These are phyloP conservation scores for Camponotus floridanus DNA, from an alignment of 1,140 invertebrate species.

Conservation along the genomic window DNA sequence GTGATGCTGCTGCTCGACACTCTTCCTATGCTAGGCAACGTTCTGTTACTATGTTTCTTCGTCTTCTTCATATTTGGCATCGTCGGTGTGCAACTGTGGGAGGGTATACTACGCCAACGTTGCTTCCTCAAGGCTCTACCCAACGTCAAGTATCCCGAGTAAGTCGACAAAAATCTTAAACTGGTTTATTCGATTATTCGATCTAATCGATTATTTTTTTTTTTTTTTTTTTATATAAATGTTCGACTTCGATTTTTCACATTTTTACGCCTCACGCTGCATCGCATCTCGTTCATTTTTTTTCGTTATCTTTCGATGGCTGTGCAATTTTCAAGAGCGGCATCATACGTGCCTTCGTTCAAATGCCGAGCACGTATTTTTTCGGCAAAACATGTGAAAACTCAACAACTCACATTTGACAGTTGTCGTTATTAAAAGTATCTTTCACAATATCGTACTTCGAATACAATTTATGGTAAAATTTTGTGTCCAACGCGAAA, in stretches of 20 bases:
- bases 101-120: conserved; percentile 97
- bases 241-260: conserved; percentile 32
- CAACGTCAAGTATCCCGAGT: conserved; percentile 91
- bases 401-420: not conserved
- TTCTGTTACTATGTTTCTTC: conserved; percentile 99
- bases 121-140: conserved; percentile 93
- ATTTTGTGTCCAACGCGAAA: not conserved
- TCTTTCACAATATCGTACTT: not conserved
- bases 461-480: not conserved
- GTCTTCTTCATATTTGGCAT: conserved; percentile 99
- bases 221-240: conserved; percentile 25
- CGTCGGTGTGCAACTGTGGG: conserved; percentile 99
- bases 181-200: not conserved
- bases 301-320: conserved; percentile 40
- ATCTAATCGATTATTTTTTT: not conserved
- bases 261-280: conserved; percentile 58
- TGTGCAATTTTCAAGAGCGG: conserved; percentile 21
- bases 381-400: not conserved
- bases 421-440: not conserved
- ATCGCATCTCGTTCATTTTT: conserved; percentile 51
- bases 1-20: conserved; percentile 99
- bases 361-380: not conserved
- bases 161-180: conserved; percentile 83
- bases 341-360: not conserved
- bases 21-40: conserved; percentile 99